Evolutionary conservation across 2,888 invertebrate genomes (phyloP), one percentile per base, ranked within the genome.

Genomic region (Schizaphis graminum): DNA sequence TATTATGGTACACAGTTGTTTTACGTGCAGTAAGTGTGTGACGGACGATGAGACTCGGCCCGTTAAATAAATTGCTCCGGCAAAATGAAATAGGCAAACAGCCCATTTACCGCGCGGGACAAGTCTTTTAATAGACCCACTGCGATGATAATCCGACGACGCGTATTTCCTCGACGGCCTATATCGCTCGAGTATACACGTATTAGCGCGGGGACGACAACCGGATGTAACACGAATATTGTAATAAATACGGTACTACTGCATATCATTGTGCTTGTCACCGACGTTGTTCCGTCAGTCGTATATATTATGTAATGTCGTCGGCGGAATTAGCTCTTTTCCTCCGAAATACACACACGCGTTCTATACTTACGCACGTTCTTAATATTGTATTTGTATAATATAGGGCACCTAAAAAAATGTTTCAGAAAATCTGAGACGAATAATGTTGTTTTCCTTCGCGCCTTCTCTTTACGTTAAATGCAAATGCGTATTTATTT

Each of bases 71-170:
- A 47, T 35, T 77, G 21, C 3, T 21, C 21, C 35, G 35, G 8
- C 28, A 77, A 57, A 77, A 91, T 3, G 49, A 53, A 77, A 49
- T 84, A 84, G 84, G 53, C 77, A 91, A 91, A 77, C 91, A 26
- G 67, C 77, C 91, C 49, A 26, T 61, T 28, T 35, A 56, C n/a
- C 53, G n/a, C 53, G 35, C 53, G 89, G 5, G 90, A 90, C 41
- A 53, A 56, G 41, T 91, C 84, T 91, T 91, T 91, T 77, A 91
- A 77, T 91, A 91, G 91, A 91, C 77, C 3, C n/a, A 89, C 89
- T 5, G 44, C 26, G 1, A 41, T 35, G 35, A 53, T 49, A 26
- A 77, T 77, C 91, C 91, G 91, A 77, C 67, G 35, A 77, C 91
- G 35, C 77, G 67, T 8, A 8, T 91, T 91, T 77, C 77, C 91